phyloP scores from a whole-genome alignment of 2,888 invertebrate genomes.

The Heliconius ethilla region DNA sequence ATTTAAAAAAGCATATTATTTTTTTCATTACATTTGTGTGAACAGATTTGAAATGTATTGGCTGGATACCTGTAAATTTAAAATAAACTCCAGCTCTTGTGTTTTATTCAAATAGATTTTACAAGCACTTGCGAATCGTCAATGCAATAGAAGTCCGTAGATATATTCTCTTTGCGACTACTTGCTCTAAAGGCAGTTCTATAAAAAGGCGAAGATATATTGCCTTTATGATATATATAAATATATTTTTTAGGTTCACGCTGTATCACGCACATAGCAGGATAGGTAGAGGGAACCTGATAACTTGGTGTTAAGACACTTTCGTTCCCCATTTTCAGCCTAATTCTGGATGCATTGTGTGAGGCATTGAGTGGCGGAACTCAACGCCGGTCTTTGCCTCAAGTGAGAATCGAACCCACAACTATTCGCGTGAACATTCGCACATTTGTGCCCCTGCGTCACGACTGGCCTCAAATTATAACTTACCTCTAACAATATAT shows the following conservation, averaged over 20 bases:
- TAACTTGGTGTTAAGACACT: neutral
- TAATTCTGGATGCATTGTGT: no score
- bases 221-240: neutral
- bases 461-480: no score
- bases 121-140: conserved; percentile 1
- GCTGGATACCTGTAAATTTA: neutral
- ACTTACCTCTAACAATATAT: no score
- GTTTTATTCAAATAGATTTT: conserved; percentile 15
- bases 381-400: no score
- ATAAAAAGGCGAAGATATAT: neutral
- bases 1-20: neutral
- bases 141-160: neutral
- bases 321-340: neutral
- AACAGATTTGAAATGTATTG: neutral
- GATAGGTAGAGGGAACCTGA: no score
- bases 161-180: conserved; percentile 3
- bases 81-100: neutral
- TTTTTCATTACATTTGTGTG: neutral
- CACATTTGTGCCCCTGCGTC: no score
- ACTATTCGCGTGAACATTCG: no score
- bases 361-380: no score
- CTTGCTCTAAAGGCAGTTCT: neutral
- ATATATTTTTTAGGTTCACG: neutral
- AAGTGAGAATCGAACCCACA: no score
- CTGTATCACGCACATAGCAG: neutral